phyloP scores from a whole-genome alignment of 1,140 invertebrate genomes.

The Pogonus chalceus region DNA sequence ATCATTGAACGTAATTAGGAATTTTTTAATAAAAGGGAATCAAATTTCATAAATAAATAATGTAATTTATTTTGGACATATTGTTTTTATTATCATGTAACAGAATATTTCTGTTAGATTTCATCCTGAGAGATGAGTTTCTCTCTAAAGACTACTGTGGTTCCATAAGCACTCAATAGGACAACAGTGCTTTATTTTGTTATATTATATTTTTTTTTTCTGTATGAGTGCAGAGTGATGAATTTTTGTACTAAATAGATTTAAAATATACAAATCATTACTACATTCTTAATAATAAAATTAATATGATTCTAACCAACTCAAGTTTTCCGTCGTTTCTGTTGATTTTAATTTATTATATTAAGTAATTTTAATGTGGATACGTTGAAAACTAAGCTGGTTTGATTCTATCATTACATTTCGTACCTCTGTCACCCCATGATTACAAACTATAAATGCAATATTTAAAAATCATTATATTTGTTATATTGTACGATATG shows the following conservation, averaged over 20 bases:
- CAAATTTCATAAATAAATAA: neutral
- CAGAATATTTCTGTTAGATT: neutral
- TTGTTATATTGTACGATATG: neutral
- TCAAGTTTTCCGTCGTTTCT: neutral
- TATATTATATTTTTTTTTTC: constrained; percentile 1
- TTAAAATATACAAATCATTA: neutral
- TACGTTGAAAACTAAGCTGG: constrained; percentile 1
- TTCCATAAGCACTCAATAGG: neutral
- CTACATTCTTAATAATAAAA: neutral
- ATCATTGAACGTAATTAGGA: neutral
- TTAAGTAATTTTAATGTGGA: neutral
- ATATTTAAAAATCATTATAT: neutral
- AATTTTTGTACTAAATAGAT: constrained; percentile 1
- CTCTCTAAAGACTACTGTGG: constrained; percentile 2
- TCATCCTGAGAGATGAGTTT: no score
- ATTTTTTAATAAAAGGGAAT: neutral
- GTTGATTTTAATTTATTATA: neutral
- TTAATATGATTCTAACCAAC: neutral
- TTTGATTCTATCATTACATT: neutral
- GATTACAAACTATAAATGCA: neutral
- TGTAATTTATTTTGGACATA: neutral
- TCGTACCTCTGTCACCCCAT: constrained; percentile 1
- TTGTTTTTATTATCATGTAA: neutral
- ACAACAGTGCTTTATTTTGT: neutral
- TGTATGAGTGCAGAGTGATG: constrained; percentile 1